These are phyloP conservation scores for Acanthiza pusilla DNA, from an alignment of 2,797 vertebrate species.

Conservation along the genomic window DNA sequence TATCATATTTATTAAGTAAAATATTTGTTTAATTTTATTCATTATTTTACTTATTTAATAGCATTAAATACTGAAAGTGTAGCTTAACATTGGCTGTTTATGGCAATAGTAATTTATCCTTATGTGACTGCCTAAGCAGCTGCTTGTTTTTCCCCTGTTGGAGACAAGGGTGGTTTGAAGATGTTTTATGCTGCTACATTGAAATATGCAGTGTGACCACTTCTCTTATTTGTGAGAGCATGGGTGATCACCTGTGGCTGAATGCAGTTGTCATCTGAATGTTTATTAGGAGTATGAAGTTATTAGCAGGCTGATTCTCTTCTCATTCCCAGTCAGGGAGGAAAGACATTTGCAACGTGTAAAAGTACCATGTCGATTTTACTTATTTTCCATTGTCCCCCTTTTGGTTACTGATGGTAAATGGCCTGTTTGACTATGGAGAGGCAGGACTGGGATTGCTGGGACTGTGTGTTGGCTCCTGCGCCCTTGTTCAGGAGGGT, in stretches of 20 bases:
- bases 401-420: background rate
- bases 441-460: fast-evolving
- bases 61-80: background rate
- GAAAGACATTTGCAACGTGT: background rate
- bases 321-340: background rate
- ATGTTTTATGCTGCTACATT: background rate
- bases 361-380: fast-evolving
- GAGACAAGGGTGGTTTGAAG: background rate
- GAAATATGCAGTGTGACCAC: background rate
- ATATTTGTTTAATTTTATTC: background rate
- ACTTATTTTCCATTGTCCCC: background rate
- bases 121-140: background rate
- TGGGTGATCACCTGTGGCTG: background rate
- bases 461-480: fast-evolving
- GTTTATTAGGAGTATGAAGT: background rate
- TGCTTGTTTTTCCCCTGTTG: background rate
- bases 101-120: background rate
- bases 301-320: background rate
- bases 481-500: background rate
- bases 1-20: background rate
- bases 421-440: fast-evolving
- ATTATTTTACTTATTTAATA: background rate
- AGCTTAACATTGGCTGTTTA: background rate
- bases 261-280: background rate
- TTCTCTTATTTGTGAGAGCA: background rate